These are phyloP conservation scores for Sciaenops ocellatus DNA, from an alignment of 2,797 vertebrate genomes.

Conservation along the genomic window DNA sequence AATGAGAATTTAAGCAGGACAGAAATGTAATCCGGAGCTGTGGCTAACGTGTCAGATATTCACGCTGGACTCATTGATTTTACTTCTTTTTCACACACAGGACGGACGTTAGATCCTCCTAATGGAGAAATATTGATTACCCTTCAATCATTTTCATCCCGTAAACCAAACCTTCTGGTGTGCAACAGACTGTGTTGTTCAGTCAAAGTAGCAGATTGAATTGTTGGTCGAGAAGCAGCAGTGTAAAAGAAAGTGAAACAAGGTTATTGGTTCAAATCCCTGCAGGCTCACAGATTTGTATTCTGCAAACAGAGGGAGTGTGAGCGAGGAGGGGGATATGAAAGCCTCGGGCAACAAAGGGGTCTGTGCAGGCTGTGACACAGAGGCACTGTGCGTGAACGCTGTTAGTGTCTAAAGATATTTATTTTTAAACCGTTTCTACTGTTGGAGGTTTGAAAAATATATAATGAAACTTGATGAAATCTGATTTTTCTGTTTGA, in stretches of 20 bases:
- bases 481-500: background rate
- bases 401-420: background rate
- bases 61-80: slow-evolving; percentile 5
- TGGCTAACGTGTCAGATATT: background rate
- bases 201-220: background rate
- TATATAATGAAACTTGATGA: background rate
- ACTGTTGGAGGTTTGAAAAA: too few species aligned
- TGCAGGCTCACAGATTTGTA: background rate
- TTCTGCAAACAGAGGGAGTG: slow-evolving; percentile 8
- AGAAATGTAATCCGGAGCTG: background rate
- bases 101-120: background rate
- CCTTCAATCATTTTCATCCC: slow-evolving; percentile 31
- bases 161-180: background rate
- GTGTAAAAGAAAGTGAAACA: background rate
- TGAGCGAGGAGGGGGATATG: background rate
- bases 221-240: background rate
- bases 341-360: slow-evolving; percentile 15
- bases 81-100: slow-evolving; percentile 7
- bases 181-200: slow-evolving; percentile 22
- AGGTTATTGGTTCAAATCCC: slow-evolving; percentile 4
- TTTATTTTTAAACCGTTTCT: too few species aligned
- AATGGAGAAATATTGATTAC: slow-evolving; percentile 57
- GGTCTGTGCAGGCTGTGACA: background rate
- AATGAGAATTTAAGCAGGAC: background rate
- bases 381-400: background rate